A percentile compares a stretch with the other conserved stretches of the same genome.
These are phyloP conservation scores for Ctena decussata DNA, from an alignment of 2,888 invertebrate genomes.

Conservation along the genomic window DNA sequence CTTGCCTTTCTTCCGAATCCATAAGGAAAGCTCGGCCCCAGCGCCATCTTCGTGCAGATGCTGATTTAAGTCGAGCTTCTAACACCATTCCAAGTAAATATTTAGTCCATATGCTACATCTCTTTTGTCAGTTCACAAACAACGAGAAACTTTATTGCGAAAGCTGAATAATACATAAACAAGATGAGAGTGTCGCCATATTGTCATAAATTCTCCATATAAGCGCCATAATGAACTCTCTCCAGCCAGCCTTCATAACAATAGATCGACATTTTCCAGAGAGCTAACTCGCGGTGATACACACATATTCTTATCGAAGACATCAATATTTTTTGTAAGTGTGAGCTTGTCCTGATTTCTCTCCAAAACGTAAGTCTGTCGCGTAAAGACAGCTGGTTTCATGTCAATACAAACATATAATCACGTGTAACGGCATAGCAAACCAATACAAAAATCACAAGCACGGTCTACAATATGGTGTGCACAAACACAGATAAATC, in stretches of 20 bases:
- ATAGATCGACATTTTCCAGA: conserved; percentile 4
- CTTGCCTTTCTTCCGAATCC: conserved; percentile 65
- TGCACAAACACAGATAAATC: background rate
- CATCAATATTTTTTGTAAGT: background rate
- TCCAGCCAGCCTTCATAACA: background rate
- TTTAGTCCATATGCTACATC: background rate
- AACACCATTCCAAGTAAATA: conserved; percentile 50
- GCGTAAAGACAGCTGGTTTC: background rate
- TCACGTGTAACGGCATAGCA: background rate
- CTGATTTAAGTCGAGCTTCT: conserved; percentile 55
- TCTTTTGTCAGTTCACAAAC: background rate
- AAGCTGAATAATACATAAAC: too few relatives aligned
- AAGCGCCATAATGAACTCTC: background rate
- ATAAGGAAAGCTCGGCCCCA: conserved; percentile 47
- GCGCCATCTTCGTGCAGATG: conserved; percentile 49
- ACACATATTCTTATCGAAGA: background rate
- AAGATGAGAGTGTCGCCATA: too few relatives aligned
- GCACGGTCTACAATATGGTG: background rate
- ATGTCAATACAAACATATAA: background rate
- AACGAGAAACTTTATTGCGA: background rate
- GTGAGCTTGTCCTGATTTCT: background rate
- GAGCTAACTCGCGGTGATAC: background rate
- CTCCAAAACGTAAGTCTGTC: too few relatives aligned
- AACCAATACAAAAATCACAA: background rate
- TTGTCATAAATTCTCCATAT: too few relatives aligned